phyloP scores from a whole-genome alignment of 2,797 vertebrate genomes.

The Macrochelys suwanniensis region DNA sequence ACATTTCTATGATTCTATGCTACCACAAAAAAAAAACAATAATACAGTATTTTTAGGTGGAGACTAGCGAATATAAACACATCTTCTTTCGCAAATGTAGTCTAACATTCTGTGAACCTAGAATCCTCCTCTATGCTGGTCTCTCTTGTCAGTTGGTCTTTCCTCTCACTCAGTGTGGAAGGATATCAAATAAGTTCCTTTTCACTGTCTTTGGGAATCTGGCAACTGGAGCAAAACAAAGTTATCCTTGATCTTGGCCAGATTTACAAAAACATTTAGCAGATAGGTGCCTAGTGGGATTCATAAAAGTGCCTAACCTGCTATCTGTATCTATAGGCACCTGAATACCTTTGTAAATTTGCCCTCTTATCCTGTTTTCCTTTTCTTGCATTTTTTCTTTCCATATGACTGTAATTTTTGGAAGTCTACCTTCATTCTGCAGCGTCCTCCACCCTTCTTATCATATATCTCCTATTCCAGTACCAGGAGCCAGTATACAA shows the following conservation, averaged over 20 bases:
- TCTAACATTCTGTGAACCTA: neutral
- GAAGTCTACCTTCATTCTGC: fast-evolving
- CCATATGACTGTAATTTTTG: neutral
- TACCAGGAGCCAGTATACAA: neutral
- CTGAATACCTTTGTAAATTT: neutral
- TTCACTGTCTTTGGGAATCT: neutral
- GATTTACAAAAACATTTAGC: neutral
- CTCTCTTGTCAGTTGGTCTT: neutral
- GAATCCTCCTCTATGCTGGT: neutral
- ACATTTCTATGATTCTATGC: neutral
- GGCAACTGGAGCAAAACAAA: too few species aligned
- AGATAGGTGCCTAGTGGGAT: neutral
- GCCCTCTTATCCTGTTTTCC: neutral
- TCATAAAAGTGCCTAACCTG: neutral
- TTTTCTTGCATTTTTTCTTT: neutral
- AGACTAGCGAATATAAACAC: neutral
- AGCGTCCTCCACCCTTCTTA: neutral
- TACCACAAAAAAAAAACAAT: too few species aligned
- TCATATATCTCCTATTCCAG: fast-evolving
- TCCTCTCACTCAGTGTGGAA: neutral
- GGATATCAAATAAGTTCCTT: neutral
- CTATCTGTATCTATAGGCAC: neutral
- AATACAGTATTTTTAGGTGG: too few species aligned
- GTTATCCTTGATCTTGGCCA: neutral
- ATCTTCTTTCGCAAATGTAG: neutral